Evolutionary conservation across 2,888 invertebrate genomes (phyloP).

Genomic region (Agrochola lota): DNA sequence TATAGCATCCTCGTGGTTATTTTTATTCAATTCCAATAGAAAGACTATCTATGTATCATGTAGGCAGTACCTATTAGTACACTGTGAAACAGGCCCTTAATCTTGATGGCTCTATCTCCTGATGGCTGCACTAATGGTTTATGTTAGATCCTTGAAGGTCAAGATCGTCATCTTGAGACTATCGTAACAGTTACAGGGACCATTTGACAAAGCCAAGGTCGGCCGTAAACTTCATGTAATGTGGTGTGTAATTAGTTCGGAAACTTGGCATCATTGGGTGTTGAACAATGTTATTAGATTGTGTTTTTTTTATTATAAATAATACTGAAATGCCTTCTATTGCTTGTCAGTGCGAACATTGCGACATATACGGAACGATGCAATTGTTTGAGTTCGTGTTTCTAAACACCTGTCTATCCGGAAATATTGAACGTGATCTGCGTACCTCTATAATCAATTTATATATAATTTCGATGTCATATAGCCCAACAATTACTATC

Average conservation of each 20-base stretch:
- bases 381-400: not conserved
- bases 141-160: constrained; percentile 46
- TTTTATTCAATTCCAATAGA: too few species aligned
- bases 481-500: too few species aligned
- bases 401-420: not conserved
- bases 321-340: not conserved
- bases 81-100: constrained; percentile 8
- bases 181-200: constrained; percentile 35
- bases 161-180: constrained; percentile 29
- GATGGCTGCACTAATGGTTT: constrained; percentile 44
- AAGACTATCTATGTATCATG: too few species aligned
- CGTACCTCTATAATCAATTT: too few species aligned
- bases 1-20: too few species aligned
- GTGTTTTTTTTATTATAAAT: not conserved
- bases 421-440: not conserved
- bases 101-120: constrained; percentile 1
- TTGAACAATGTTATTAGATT: constrained; percentile 20
- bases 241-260: constrained; percentile 41
- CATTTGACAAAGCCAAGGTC: constrained; percentile 49
- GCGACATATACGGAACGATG: not conserved
- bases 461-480: not conserved
- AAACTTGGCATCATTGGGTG: constrained; percentile 21
- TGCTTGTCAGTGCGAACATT: not conserved
- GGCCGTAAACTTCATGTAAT: constrained; percentile 42
- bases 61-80: not conserved